These are phyloP conservation scores for Pomatorhinus ruficollis DNA, from an alignment of 2,113 vertebrate genomes.

Conservation along the genomic window DNA sequence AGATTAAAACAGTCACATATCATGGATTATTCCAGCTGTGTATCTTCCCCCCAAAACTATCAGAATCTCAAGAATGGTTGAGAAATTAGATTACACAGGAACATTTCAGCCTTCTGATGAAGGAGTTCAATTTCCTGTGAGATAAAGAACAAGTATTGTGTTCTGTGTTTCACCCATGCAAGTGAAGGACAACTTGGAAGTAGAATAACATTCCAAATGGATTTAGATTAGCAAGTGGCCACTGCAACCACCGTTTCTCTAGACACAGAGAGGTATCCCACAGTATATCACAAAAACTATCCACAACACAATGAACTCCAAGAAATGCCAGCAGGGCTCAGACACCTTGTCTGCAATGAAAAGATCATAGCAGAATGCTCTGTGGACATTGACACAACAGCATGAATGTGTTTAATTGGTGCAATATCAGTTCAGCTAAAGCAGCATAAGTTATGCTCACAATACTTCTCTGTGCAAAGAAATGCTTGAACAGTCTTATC, in stretches of 20 bases:
- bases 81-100: neutral
- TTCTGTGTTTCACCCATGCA: neutral
- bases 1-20: neutral
- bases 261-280: neutral
- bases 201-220: neutral
- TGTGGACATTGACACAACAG: neutral
- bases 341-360: conserved; percentile 35
- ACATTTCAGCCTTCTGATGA: neutral
- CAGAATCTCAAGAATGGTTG: neutral
- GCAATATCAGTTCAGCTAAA: neutral
- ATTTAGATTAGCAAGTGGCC: neutral
- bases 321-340: conserved; percentile 1
- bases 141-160: neutral
- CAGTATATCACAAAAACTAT: neutral
- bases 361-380: neutral
- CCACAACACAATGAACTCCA: neutral
- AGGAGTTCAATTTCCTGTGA: neutral
- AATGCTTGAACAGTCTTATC: neutral
- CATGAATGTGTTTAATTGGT: conserved; percentile 16
- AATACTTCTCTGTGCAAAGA: conserved; percentile 21
- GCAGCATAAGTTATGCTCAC: neutral
- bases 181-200: neutral
- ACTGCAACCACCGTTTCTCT: neutral
- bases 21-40: neutral
- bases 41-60: neutral